Conservation (phyloP, 2,888 invertebrate genomes). For the Stomorhina lunata region DNA sequence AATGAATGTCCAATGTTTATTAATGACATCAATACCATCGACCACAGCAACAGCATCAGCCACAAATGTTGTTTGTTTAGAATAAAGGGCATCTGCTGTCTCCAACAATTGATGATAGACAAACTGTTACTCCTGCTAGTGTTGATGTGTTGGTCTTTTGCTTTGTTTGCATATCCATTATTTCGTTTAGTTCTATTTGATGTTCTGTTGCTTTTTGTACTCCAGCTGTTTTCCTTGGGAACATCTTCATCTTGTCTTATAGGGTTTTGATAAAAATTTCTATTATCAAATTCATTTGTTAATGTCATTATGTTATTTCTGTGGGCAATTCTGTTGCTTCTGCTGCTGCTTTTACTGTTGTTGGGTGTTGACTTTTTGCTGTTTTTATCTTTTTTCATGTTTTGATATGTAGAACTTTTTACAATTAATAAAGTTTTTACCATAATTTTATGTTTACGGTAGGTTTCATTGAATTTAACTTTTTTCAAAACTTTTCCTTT, state of each 20-base stretch:
- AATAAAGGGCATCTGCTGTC: slow-evolving; percentile 5
- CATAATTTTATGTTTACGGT: background rate
- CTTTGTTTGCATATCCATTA: background rate
- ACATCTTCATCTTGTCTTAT: slow-evolving; percentile 5
- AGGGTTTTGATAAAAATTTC: background rate
- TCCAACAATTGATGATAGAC: background rate
- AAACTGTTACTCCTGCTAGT: background rate
- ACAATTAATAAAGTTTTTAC: slow-evolving; percentile 13
- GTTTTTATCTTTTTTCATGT: background rate
- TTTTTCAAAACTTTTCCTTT: background rate
- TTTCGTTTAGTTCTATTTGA: background rate
- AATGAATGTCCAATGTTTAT: slow-evolving; percentile 15
- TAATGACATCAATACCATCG: background rate
- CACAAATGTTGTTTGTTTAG: slow-evolving; percentile 32
- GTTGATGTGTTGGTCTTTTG: background rate
- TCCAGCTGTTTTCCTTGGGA: background rate
- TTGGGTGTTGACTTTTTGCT: background rate
- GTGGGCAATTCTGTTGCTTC: too few relatives aligned
- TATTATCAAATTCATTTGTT: slow-evolving; percentile 23
- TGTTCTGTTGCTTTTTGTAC: background rate
- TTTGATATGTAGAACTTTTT: slow-evolving; percentile 15
- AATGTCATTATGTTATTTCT: background rate
- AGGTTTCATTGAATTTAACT: background rate
- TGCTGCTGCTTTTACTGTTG: too few relatives aligned
- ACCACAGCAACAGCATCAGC: slow-evolving; percentile 14